Conservation (phyloP, 1,140 invertebrate species). For the Hylaeus anthracinus region DNA sequence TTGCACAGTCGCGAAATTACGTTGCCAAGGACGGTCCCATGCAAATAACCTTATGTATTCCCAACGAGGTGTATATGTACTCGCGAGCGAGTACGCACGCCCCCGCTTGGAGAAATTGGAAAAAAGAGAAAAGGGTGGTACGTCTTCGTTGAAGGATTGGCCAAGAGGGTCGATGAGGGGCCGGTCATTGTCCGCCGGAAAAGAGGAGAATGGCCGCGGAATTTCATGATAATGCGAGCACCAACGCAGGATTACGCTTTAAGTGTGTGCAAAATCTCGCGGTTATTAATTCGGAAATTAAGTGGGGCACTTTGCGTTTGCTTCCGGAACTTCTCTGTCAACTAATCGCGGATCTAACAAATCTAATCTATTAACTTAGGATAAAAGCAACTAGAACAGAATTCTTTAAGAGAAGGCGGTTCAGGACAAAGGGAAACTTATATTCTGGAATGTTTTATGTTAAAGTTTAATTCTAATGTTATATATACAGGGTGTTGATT, state of each 20-base stretch:
- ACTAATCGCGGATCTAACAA: too few relatives aligned
- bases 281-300: not conserved
- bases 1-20: slow-evolving; percentile 44
- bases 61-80: slow-evolving; percentile 2
- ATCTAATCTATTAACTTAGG: too few relatives aligned
- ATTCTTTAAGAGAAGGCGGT: too few relatives aligned
- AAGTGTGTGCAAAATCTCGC: too few relatives aligned
- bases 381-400: too few relatives aligned
- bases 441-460: too few relatives aligned
- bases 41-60: slow-evolving; percentile 48
- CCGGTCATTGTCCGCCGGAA: slow-evolving; percentile 1
- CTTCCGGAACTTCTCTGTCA: too few relatives aligned
- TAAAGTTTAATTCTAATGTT: too few relatives aligned
- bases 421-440: too few relatives aligned
- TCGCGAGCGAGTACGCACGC: not conserved
- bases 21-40: slow-evolving; percentile 30
- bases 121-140: not conserved
- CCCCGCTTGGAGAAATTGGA: slow-evolving; percentile 2
- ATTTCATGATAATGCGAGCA: slow-evolving; percentile 17
- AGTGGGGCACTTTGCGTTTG: not conserved
- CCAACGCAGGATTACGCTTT: not conserved
- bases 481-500: too few relatives aligned
- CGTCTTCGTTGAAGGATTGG: slow-evolving; percentile 25
- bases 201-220: not conserved
- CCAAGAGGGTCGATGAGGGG: not conserved